These are phyloP conservation scores for Euproctis similis DNA, from an alignment of 2,888 invertebrate genomes.

Conservation along the genomic window DNA sequence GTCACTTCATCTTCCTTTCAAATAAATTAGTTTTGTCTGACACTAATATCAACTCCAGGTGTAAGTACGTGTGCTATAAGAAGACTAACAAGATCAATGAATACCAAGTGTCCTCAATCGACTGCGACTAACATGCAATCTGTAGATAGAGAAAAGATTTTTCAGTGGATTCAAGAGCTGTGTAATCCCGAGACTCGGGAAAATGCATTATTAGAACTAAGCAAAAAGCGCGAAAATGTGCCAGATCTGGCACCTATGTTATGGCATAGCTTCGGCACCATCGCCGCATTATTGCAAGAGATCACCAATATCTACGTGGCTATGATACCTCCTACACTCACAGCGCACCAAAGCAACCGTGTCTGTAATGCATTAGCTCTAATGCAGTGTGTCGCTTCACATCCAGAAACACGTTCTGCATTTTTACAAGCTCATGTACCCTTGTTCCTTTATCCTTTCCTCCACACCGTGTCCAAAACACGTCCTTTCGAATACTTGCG, in stretches of 20 bases:
- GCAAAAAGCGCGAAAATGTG: constrained; percentile 85
- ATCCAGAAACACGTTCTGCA: constrained; percentile 97
- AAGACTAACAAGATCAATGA: constrained; percentile 36
- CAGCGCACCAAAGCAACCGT: constrained; percentile 98
- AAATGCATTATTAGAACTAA: constrained; percentile 96
- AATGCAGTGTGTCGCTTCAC: constrained; percentile 99
- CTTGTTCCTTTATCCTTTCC: constrained; percentile 97
- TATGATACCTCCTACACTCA: constrained; percentile 97
- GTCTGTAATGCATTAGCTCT: constrained; percentile 99
- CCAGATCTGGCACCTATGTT: constrained; percentile 98
- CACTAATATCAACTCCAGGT: too few species aligned
- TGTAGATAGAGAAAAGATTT: constrained; percentile 91
- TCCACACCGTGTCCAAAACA: constrained; percentile 99
- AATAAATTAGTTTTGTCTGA: too few species aligned
- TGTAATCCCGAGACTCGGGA: constrained; percentile 96
- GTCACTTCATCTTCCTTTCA: too few species aligned
- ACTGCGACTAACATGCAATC: constrained; percentile 84
- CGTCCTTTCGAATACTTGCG: constrained; percentile 98
- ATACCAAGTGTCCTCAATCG: constrained; percentile 83
- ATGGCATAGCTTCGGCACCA: constrained; percentile 98
- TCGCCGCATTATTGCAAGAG: constrained; percentile 95
- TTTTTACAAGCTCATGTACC: constrained; percentile 98
- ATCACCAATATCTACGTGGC: constrained; percentile 99
- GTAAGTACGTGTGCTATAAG: too few species aligned
- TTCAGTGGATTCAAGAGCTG: constrained; percentile 93